Evolutionary conservation across 2,113 vertebrate genomes (phyloP), one percentile per base, ranked within the genome.

Genomic region (Jaculus jaculus): DNA sequence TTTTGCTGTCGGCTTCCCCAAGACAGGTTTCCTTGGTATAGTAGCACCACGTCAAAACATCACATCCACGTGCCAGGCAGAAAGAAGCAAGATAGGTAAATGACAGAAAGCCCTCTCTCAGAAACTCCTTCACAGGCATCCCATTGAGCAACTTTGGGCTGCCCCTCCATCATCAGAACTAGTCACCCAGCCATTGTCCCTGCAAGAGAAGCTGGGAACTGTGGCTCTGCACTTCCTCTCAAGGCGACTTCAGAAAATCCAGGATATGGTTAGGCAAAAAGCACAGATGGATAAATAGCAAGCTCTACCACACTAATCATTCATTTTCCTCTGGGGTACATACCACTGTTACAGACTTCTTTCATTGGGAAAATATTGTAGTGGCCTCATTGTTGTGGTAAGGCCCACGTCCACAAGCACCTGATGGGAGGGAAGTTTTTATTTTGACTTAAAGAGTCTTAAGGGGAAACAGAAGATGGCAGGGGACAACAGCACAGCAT

Each of bases 121-220:
- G 30, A 94, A 58, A 85, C 51, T 15, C n/a, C 84, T 90, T 93
- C 39, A 77, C 28, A 84, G 68, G 80, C 65, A n/a, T 74, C 4
- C 13, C 32, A 54, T 80, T 90, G 47, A 84, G 47, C 54, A 83
- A 47, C n/a, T 39, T 87, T 58, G 32, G 15, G 26, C n/a, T 87
- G 28, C 37, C 8, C 34, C 39, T 24, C 15, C 54, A n/a, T 21
- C 51, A 58, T 71, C 26, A 82, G 32, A 87, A n/a, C 6, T 9
- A 87, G 58, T 78, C 65, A n/a, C n/a, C 20, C 34, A 47, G n/a
- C 28, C 32, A 78, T 26, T 47, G 61, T 72, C 10, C 10, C 12
- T 34, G 20, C 47, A 34, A 83, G 77, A 65, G 23, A 47, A 13
- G 26, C 20, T 78, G 32, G 16, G 37, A 51, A 65, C 20, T 39